Conservation (phyloP, 2,797 vertebrate species). For the Hydrolagus colliei region DNA sequence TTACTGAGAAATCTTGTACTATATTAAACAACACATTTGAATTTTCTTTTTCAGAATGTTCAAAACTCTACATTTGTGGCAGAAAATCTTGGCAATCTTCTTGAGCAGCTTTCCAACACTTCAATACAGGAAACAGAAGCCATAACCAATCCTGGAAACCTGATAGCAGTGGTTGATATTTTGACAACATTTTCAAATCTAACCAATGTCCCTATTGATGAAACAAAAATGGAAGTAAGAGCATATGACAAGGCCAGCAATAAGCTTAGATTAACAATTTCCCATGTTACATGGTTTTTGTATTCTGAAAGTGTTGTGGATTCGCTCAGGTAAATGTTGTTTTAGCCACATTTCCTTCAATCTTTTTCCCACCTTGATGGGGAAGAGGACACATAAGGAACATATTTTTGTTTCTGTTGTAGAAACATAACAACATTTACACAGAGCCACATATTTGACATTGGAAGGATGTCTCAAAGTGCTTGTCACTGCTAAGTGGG, state of each 20-base stretch:
- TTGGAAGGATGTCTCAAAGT: too few species aligned
- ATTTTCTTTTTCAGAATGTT: neutral
- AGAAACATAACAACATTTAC: too few species aligned
- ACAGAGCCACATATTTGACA: too few species aligned
- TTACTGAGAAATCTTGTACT: too few species aligned
- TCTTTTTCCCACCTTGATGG: too few species aligned
- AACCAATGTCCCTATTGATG: neutral
- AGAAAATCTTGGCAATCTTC: conserved; percentile 43
- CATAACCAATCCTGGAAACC: conserved; percentile 45
- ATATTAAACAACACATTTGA: neutral
- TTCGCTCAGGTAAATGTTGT: too few species aligned
- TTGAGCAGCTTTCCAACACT: conserved; percentile 37
- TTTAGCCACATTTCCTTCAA: too few species aligned
- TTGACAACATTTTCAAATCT: conserved; percentile 53
- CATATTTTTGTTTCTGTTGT: too few species aligned
- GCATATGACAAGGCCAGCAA: neutral
- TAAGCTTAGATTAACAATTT: neutral
- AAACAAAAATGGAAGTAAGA: conserved; percentile 44
- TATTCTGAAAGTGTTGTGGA: neutral
- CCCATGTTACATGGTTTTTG: neutral
- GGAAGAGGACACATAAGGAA: too few species aligned
- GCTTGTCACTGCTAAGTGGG: too few species aligned
- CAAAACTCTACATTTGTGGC: conserved; percentile 16
- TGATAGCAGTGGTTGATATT: conserved; percentile 59
- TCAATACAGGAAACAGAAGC: neutral